Percentiles rank a stretch among this genome's conserved stretches.
Evolutionary conservation across 2,113 vertebrate species (phyloP).

Genomic region (Saccopteryx bilineata): DNA sequence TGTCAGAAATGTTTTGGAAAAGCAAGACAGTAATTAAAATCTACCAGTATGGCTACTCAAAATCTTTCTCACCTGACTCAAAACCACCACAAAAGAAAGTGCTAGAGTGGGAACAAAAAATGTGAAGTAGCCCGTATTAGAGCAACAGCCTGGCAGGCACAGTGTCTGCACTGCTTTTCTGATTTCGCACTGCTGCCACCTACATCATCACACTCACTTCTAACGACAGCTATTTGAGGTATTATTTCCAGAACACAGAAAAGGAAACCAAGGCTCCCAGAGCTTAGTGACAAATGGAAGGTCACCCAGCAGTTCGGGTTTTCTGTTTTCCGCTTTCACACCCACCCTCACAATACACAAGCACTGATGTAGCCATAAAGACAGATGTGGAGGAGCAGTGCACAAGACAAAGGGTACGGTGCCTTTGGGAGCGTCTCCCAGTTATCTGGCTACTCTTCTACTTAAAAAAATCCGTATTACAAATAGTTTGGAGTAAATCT

Average conservation of each 20-base stretch:
- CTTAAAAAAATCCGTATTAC: neutral
- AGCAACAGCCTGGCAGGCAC: neutral
- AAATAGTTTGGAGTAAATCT: neutral
- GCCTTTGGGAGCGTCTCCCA: neutral
- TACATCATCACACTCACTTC: neutral
- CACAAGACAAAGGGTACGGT: neutral
- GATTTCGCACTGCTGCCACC: neutral
- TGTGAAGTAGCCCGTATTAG: neutral
- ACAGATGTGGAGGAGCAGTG: neutral
- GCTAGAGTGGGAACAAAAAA: neutral
- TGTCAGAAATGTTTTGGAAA: constrained; percentile 45
- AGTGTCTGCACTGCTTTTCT: neutral
- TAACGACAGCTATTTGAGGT: neutral
- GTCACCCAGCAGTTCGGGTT: neutral
- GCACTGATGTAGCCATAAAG: neutral
- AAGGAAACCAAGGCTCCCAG: neutral
- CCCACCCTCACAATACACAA: neutral
- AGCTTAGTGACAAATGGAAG: neutral
- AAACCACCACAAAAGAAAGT: neutral
- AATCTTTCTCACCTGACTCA: neutral
- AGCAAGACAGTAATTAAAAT: neutral
- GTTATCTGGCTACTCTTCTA: neutral
- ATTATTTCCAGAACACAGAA: neutral
- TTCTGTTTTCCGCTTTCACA: neutral
- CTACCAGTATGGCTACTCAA: neutral